A percentile compares a stretch with the other conserved stretches of the same genome.
These are phyloP conservation scores for Thalassoma bifasciatum DNA, from an alignment of 2,113 vertebrate genomes.

Conservation along the genomic window DNA sequence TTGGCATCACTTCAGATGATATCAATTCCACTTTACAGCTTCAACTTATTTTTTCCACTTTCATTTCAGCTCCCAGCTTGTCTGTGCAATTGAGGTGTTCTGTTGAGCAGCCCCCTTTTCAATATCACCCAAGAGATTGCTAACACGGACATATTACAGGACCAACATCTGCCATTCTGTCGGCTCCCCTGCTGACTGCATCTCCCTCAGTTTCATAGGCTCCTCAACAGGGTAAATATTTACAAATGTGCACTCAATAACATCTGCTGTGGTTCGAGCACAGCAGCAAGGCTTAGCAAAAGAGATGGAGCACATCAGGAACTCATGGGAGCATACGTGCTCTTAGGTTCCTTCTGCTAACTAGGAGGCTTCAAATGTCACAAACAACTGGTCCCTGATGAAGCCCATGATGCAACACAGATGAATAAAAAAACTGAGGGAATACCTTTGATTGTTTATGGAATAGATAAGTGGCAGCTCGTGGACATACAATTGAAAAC, in stretches of 20 bases:
- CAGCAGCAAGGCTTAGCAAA: slow-evolving; percentile 35
- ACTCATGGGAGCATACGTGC: slow-evolving; percentile 59
- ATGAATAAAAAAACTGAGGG: slow-evolving; percentile 60
- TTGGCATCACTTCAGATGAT: slow-evolving; percentile 19
- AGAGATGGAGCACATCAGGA: slow-evolving; percentile 65
- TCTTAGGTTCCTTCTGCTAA: slow-evolving; percentile 72
- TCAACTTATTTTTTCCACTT: slow-evolving; percentile 29
- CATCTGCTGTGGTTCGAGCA: slow-evolving; percentile 73
- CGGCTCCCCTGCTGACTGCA: slow-evolving; percentile 13
- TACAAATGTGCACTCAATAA: slow-evolving; percentile 75
- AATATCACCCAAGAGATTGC: slow-evolving; percentile 21
- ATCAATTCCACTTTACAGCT: slow-evolving; percentile 28
- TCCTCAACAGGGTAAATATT: slow-evolving; percentile 74
- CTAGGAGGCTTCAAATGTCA: slow-evolving; percentile 63
- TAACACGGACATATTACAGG: slow-evolving; percentile 35
- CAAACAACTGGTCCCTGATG: slow-evolving; percentile 76
- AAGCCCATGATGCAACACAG: slow-evolving; percentile 65
- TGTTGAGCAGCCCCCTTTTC: slow-evolving; percentile 29
- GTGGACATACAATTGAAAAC: slow-evolving; percentile 12
- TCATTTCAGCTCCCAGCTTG: slow-evolving; percentile 37
- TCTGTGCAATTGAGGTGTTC: slow-evolving; percentile 36
- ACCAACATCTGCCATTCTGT: slow-evolving; percentile 52
- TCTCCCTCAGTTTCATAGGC: slow-evolving; percentile 49
- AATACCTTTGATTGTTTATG: slow-evolving; percentile 57
- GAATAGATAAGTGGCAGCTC: slow-evolving; percentile 54